phyloP scores from a whole-genome alignment of 2,113 vertebrate genomes.

The Callospermophilus lateralis region DNA sequence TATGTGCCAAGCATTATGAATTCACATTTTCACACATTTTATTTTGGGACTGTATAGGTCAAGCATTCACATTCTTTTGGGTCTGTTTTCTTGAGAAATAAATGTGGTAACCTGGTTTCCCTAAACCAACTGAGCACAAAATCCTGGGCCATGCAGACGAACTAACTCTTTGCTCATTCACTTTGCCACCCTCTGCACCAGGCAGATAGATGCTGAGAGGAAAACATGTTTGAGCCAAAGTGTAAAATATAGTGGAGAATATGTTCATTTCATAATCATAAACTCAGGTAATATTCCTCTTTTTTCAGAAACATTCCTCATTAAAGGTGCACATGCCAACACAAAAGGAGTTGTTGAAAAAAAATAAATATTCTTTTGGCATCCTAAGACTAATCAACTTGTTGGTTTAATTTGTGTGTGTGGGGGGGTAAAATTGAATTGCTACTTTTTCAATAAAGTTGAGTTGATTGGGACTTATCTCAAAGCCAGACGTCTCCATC shows the following conservation, averaged over 20 bases:
- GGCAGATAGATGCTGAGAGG: not conserved
- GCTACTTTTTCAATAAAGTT: not conserved
- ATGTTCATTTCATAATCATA: not conserved
- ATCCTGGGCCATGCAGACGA: not conserved
- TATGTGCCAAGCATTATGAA: not conserved
- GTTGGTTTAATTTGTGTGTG: not conserved
- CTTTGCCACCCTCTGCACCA: not conserved
- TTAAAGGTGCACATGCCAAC: not conserved
- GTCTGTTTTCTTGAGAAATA: not conserved
- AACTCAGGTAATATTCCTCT: not conserved
- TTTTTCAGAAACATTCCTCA: not conserved
- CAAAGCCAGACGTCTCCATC: conserved; percentile 18
- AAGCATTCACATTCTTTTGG: not conserved
- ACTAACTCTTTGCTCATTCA: not conserved
- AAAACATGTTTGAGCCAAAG: not conserved
- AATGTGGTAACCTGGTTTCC: not conserved
- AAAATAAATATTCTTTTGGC: not conserved
- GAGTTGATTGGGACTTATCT: not conserved
- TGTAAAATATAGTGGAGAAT: not conserved
- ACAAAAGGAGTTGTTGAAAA: too few relatives aligned
- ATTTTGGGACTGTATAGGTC: not conserved
- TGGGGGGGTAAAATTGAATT: not conserved
- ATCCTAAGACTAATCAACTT: not conserved
- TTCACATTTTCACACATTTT: not conserved
- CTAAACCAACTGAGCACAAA: not conserved